These are phyloP conservation scores for Euclidia mi DNA, from an alignment of 2,888 invertebrate species.

Conservation along the genomic window DNA sequence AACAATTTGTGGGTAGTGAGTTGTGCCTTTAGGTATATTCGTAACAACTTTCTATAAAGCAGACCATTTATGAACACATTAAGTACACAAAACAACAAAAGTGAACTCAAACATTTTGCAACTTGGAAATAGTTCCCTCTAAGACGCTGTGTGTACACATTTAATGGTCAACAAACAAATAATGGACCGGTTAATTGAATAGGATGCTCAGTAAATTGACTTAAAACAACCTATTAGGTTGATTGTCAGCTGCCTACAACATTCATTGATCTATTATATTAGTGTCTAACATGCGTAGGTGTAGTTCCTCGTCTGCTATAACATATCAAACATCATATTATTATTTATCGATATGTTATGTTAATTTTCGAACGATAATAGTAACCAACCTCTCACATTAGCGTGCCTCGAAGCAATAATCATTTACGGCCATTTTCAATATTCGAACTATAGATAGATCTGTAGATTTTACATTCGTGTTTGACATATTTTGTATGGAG, in stretches of 20 bases:
- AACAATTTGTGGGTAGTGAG: too few relatives aligned
- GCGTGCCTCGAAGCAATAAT: constrained; percentile 27
- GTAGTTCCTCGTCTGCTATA: neutral
- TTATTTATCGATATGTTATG: neutral
- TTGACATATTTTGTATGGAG: too few relatives aligned
- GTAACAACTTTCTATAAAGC: too few relatives aligned
- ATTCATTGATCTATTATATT: neutral
- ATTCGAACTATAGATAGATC: too few relatives aligned
- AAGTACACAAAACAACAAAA: too few relatives aligned
- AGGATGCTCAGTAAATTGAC: constrained; percentile 35
- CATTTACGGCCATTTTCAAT: too few relatives aligned
- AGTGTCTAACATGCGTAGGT: neutral
- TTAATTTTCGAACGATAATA: constrained; percentile 1
- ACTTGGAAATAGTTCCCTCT: neutral
- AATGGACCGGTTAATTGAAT: constrained; percentile 33
- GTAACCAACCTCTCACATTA: constrained; percentile 7
- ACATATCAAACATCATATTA: neutral
- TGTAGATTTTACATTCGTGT: too few relatives aligned
- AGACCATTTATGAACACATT: too few relatives aligned
- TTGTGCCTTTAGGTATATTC: too few relatives aligned
- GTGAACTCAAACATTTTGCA: too few relatives aligned
- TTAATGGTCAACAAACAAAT: constrained; percentile 24
- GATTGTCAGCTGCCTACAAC: constrained; percentile 8
- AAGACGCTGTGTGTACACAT: neutral
- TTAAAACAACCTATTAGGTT: constrained; percentile 33